A percentile compares a stretch with the other conserved stretches of the same genome.
phyloP scores from a whole-genome alignment of 2,888 invertebrate species.

The Eupithecia subfuscata region DNA sequence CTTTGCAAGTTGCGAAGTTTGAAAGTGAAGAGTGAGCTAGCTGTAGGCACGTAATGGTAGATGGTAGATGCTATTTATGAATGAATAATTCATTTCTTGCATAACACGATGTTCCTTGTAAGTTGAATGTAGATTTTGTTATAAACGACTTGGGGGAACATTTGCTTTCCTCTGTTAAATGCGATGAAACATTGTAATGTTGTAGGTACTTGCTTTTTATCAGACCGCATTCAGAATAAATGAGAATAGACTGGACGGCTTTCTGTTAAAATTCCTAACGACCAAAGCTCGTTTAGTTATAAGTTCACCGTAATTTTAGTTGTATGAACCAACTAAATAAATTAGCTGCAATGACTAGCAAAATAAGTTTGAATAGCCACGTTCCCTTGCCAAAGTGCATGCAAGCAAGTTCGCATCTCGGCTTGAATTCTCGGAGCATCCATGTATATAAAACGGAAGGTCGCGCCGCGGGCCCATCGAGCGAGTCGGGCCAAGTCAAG shows the following conservation, averaged over 20 bases:
- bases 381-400: slow-evolving; percentile 14
- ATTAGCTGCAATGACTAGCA: neutral
- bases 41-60: slow-evolving; percentile 21
- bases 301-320: neutral
- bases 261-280: neutral
- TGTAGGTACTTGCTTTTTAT: slow-evolving; percentile 12
- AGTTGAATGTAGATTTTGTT: slow-evolving; percentile 31
- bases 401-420: slow-evolving; percentile 22
- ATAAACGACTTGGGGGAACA: slow-evolving; percentile 16
- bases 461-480: slow-evolving; percentile 29
- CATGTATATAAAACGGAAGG: slow-evolving; percentile 38
- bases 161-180: slow-evolving; percentile 19
- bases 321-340: neutral
- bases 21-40: slow-evolving; percentile 32
- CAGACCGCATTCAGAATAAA: slow-evolving; percentile 6
- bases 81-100: slow-evolving; percentile 34
- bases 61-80: slow-evolving; percentile 30
- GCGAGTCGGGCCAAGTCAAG: slow-evolving; percentile 31
- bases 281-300: neutral
- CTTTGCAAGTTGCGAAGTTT: slow-evolving; percentile 49
- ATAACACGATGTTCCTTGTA: slow-evolving; percentile 29
- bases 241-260: neutral
- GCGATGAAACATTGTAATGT: slow-evolving; percentile 13
- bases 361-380: slow-evolving; percentile 2
- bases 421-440: slow-evolving; percentile 32